Base-by-base conservation (phyloP, 2,888 invertebrate species). In the Melieria picta region DNA sequence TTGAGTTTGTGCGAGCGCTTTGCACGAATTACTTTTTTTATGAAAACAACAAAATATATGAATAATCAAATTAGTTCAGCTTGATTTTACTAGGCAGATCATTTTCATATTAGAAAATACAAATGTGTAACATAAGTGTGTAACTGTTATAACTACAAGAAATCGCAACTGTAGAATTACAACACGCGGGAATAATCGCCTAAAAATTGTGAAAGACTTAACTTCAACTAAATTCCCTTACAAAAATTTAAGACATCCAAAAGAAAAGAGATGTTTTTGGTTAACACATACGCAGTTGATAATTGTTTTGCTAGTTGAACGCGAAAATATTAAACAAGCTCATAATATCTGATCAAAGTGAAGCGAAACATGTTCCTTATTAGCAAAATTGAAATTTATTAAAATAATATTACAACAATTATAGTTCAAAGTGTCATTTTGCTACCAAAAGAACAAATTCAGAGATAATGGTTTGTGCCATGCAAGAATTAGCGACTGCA, bases 391-490 rank as follows among this genome's bases (percentile, higher is more conserved):
- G 83, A 83, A 77, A 73, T 77, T 76, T 65, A 68, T 69, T 56
- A 60, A 55, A 74, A 77, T 77, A 77, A 74, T 73, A 75, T 45
- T 63, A 73, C n/a, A 67, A 72, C 11, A 52, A 52, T 52, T 52
- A n/a, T 74, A 82, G 77, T 80, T 79, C 76, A 30, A 81, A 82
- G 82, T 82, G 82, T 82, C 84, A 82, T 82, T 80, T 80, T 77
- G 80, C 82, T 80, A 82, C 82, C 80, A 84, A 84, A 83, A 76
- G 65, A 13, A 69, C 56, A 65, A 74, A 80, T 71, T 64, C 71
- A 72, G 62, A 71, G 43, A 78, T 79, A 80, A 87, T 87, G 87
- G 87, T 87, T 82, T 87, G 87, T 84, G 87, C 86, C 80, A 86
- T 87, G 83, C 86, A 87, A 80, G 85, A 84, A 72, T 73, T 80